Evolutionary conservation across 2,888 invertebrate species (phyloP), one percentile per base, ranked within the genome.

Genomic region (Trichogramma evanescens): DNA sequence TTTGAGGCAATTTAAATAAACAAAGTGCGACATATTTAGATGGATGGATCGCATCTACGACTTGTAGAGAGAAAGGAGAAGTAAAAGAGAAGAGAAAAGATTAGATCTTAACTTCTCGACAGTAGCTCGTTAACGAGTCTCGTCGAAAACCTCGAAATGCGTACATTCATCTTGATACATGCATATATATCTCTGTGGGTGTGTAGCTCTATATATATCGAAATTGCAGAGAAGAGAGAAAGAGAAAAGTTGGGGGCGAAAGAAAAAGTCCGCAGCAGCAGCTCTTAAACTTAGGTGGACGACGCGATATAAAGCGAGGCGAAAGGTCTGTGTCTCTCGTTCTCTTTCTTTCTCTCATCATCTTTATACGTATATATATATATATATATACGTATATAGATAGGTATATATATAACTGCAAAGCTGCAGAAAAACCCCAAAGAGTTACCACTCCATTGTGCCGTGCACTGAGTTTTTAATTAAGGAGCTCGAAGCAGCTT

Each of bases 361-460:
- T 62, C 43, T 26, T 26, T 26, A 26, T 26, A 1, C 26, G 26
- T 26, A 2, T 26, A 26, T 26, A 13, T 13, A 13, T 13, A 13
- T 2, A 2, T 13, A 13, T n/a, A 13, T 13, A 13, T 13, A 13
- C 13, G 13, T 26, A 26, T 26, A 26, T 26, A 26, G 26, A 26
- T 26, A 26, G 26, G 26, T 26, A 26, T 26, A 26, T 26, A 26
- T 26, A 26, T 26, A 26, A 26, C 26, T 26, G 26, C 26, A 26
- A 26, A 26, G 26, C 26, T 26, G 26, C 26, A 26, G 26, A 26
- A 26, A 26, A 26, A 62, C 65, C 59, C 70, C 69, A 72, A 72
- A 74, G 73, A 74, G 73, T 74, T 72, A 71, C 74, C 71, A 73
- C 74, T 74, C 70, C 71, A 71, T 74, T 74, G 73, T 74, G 71